Percentiles rank a stretch among this genome's conserved stretches.
phyloP scores from a whole-genome alignment of 2,113 vertebrate genomes.

The Phainopepla nitens region DNA sequence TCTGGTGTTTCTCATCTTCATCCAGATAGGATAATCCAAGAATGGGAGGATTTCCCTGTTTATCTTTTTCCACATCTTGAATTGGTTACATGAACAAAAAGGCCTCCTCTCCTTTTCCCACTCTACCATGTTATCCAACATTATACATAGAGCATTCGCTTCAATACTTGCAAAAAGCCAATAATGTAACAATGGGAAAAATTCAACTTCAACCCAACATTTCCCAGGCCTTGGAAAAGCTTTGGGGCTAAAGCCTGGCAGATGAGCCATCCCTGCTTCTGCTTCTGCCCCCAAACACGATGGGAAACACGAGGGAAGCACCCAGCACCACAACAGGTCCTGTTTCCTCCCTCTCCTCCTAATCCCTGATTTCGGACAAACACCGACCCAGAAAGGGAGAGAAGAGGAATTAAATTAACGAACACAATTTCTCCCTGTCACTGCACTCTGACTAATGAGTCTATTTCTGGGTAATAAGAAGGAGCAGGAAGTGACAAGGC shows the following conservation, averaged over 20 bases:
- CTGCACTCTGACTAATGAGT: slow-evolving; percentile 80
- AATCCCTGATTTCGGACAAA: slow-evolving; percentile 63
- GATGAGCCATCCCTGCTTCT: fast-evolving
- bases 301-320: not conserved
- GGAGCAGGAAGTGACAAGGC: slow-evolving; percentile 80
- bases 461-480: slow-evolving; percentile 86
- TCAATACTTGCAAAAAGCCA: too few species aligned
- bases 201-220: not conserved
- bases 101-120: too few species aligned
- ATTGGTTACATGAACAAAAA: too few species aligned
- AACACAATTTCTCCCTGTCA: slow-evolving; percentile 80
- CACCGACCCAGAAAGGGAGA: slow-evolving; percentile 46
- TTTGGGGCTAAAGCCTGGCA: not conserved
- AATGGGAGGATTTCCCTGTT: too few species aligned
- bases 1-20: too few species aligned
- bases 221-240: not conserved
- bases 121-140: too few species aligned
- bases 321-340: not conserved
- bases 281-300: fast-evolving
- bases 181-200: not conserved
- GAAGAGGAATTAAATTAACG: slow-evolving; percentile 79
- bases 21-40: too few species aligned
- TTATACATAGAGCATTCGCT: too few species aligned
- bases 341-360: slow-evolving; percentile 7
- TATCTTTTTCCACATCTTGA: too few species aligned